phyloP scores from a whole-genome alignment of 2,113 vertebrate genomes.

The Carlito syrichta region DNA sequence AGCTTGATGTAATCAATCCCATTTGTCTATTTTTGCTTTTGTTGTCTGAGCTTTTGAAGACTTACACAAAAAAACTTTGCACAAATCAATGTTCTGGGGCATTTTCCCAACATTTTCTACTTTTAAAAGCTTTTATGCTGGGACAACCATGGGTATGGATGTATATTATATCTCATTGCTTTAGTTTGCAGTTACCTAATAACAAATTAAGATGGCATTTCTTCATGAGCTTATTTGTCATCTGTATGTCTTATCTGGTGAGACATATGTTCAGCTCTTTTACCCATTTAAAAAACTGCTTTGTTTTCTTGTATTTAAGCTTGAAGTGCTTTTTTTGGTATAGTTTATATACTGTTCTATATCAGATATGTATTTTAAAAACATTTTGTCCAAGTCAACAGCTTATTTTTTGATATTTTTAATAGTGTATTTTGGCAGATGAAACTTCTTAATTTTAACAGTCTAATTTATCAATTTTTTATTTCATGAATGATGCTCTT shows the following conservation, averaged over 20 bases:
- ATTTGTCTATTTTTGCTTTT: background rate
- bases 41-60: background rate
- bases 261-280: background rate
- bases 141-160: background rate
- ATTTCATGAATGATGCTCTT: background rate
- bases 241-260: background rate
- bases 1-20: background rate
- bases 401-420: background rate
- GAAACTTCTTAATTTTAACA: background rate
- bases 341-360: background rate
- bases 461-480: background rate
- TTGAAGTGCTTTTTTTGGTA: background rate
- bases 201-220: background rate
- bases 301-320: background rate
- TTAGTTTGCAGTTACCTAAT: background rate
- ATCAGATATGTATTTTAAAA: background rate
- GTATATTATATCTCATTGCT: background rate
- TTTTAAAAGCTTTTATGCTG: background rate
- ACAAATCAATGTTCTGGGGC: background rate
- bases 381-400: background rate
- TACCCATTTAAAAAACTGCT: background rate
- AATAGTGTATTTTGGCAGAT: background rate
- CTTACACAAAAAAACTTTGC: background rate
- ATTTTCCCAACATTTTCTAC: background rate
- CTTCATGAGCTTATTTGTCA: background rate